phyloP scores from a whole-genome alignment of 2,113 vertebrate genomes.

The Lasiurus cinereus region DNA sequence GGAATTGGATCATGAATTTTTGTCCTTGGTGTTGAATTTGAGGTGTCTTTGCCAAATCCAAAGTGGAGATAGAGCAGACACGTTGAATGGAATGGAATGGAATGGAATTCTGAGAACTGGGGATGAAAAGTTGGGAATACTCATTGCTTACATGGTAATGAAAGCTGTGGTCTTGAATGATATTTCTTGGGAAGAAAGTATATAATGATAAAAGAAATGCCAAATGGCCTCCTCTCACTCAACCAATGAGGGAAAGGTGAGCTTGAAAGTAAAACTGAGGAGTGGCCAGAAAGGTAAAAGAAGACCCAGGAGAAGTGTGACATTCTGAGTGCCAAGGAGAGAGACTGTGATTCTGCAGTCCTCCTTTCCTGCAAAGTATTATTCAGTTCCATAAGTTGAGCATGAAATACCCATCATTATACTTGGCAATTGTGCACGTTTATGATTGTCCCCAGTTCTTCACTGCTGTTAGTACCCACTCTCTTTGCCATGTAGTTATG shows the following conservation, averaged over 20 bases:
- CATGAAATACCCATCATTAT: not conserved
- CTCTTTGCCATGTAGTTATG: not conserved
- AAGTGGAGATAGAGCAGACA: not conserved
- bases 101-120: not conserved
- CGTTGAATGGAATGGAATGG: not conserved
- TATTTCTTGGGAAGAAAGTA: not conserved
- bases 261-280: not conserved
- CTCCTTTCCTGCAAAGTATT: not conserved
- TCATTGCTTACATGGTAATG: not conserved
- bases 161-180: not conserved
- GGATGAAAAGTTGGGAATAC: not conserved
- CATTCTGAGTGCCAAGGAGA: not conserved
- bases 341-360: not conserved
- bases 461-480: not conserved
- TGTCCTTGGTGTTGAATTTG: not conserved
- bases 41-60: not conserved
- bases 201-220: not conserved
- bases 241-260: not conserved
- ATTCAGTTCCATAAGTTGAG: not conserved
- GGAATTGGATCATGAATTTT: not conserved
- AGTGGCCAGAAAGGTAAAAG: not conserved
- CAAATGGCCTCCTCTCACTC: not conserved
- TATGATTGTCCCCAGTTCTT: not conserved
- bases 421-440: not conserved
- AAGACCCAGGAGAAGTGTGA: not conserved